Conservation (phyloP, 2,888 invertebrate genomes). For the Cataglyphis albicans region DNA sequence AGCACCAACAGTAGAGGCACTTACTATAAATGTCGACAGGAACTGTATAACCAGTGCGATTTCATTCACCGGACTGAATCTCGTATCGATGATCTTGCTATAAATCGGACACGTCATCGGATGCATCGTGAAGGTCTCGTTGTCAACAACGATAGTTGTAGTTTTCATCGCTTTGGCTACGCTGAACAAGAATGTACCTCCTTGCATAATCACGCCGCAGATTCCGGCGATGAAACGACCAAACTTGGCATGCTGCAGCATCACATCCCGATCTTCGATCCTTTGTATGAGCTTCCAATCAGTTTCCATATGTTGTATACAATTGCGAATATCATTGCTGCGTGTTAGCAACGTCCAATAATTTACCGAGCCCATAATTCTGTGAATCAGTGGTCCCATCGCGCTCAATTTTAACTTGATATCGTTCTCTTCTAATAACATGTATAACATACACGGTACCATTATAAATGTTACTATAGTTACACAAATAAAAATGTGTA, state of each 20-base stretch:
- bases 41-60: constrained; percentile 67
- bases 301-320: constrained; percentile 69
- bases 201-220: constrained; percentile 64
- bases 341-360: constrained; percentile 68
- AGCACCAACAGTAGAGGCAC: constrained; percentile 58
- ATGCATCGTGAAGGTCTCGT: constrained; percentile 60
- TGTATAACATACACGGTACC: constrained; percentile 69
- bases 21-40: constrained; percentile 58
- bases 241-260: constrained; percentile 70
- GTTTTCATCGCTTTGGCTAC: constrained; percentile 15
- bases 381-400: constrained; percentile 73
- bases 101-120: constrained; percentile 65
- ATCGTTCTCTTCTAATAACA: constrained; percentile 63
- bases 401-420: constrained; percentile 57
- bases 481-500: constrained; percentile 41
- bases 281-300: constrained; percentile 71
- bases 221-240: constrained; percentile 66
- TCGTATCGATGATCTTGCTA: constrained; percentile 58
- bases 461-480: constrained; percentile 65
- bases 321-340: constrained; percentile 64
- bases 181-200: constrained; percentile 58
- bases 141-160: constrained; percentile 39
- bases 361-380: constrained; percentile 72
- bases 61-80: constrained; percentile 67
- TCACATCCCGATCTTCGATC: constrained; percentile 65